Percentiles rank a stretch among this genome's conserved stretches.
These are phyloP conservation scores for Microtus ochrogaster DNA, from an alignment of 2,113 vertebrate genomes.

Conservation along the genomic window DNA sequence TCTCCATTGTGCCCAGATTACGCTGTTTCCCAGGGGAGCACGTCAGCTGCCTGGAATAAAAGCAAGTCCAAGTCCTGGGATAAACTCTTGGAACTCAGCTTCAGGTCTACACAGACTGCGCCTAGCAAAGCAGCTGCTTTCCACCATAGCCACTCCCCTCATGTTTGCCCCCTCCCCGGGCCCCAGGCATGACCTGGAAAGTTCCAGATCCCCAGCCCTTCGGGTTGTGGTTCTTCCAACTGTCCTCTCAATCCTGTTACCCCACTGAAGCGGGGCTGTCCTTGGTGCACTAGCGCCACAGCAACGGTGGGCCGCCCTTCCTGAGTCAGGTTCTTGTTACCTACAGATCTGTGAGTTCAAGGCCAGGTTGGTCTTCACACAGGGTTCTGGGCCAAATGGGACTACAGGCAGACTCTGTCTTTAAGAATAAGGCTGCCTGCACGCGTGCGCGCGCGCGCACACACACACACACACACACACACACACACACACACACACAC, in stretches of 20 bases:
- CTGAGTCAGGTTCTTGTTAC: background rate
- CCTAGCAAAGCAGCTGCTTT: background rate
- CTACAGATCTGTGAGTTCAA: background rate
- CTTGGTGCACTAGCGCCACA: background rate
- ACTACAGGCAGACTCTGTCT: background rate
- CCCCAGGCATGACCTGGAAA: background rate
- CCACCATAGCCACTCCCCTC: background rate
- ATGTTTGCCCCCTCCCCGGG: too few relatives aligned
- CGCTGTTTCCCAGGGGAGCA: slow-evolving; percentile 6
- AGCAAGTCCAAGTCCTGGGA: background rate
- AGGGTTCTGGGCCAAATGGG: background rate
- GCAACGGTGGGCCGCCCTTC: background rate
- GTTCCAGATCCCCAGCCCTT: background rate
- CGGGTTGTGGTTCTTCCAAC: background rate
- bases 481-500: background rate
- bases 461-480: background rate
- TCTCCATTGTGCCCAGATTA: background rate
- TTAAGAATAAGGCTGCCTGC: background rate
- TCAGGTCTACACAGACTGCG: background rate
- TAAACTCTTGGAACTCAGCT: background rate
- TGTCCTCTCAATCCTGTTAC: background rate
- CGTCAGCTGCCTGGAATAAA: slow-evolving; percentile 41
- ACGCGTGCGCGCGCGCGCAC: too few relatives aligned
- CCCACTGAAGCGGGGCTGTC: background rate
- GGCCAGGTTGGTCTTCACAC: background rate